Evolutionary conservation across 2,113 vertebrate genomes (phyloP).

Genomic region (Zootoca vivipara): DNA sequence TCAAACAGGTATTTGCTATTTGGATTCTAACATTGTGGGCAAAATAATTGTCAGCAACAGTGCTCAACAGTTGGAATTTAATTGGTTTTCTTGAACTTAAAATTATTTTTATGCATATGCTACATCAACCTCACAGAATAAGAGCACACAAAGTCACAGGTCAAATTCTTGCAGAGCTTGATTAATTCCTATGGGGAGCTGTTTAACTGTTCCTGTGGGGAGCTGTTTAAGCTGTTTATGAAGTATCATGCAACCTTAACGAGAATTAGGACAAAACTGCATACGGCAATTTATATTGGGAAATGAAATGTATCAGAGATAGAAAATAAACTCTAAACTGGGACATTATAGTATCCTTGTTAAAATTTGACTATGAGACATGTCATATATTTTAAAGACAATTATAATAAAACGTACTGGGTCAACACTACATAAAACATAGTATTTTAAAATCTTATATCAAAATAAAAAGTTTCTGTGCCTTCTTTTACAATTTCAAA

Average conservation of each 20-base stretch:
- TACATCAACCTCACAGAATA: not conserved
- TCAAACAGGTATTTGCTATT: not conserved
- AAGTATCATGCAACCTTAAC: not conserved
- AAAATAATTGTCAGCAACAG: constrained; percentile 13
- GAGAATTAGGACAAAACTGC: constrained; percentile 2
- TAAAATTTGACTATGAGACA: not conserved
- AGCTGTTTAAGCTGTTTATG: not conserved
- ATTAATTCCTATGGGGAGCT: not conserved
- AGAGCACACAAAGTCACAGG: not conserved
- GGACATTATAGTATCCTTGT: not conserved
- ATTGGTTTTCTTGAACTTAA: constrained; percentile 20
- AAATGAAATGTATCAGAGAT: not conserved
- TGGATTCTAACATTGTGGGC: not conserved
- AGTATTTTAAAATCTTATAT: not conserved
- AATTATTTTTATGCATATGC: constrained; percentile 4
- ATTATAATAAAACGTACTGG: not conserved
- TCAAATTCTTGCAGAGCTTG: constrained; percentile 1
- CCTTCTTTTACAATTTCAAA: not conserved
- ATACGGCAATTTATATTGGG: not conserved
- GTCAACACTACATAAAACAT: not conserved
- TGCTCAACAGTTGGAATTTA: constrained; percentile 24
- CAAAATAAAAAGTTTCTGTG: not conserved
- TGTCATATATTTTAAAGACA: not conserved
- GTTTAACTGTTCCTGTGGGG: not conserved
- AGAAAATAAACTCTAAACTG: not conserved